phyloP scores from a whole-genome alignment of 2,888 invertebrate species.

The Elmis aenea region DNA sequence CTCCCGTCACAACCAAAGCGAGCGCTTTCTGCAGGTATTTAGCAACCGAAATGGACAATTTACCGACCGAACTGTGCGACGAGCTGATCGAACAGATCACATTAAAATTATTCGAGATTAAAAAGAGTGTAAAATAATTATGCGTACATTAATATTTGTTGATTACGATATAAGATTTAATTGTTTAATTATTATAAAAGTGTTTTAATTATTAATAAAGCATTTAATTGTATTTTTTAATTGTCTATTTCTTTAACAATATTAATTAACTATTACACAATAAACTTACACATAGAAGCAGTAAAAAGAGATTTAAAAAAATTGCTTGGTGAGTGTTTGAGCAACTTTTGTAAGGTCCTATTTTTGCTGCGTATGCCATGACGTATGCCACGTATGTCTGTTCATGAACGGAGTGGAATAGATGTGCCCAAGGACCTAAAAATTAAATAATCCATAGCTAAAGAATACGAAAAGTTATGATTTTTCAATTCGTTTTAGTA shows the following conservation, averaged over 20 bases:
- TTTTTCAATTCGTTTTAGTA: background rate
- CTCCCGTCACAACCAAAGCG: too few relatives aligned
- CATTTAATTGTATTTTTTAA: too few relatives aligned
- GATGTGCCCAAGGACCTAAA: constrained; percentile 81
- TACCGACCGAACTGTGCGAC: background rate
- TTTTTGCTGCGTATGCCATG: constrained; percentile 74
- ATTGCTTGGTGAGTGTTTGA: too few relatives aligned
- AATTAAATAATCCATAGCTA: constrained; percentile 17
- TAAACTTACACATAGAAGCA: too few relatives aligned
- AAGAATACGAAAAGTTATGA: too few relatives aligned
- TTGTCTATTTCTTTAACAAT: too few relatives aligned
- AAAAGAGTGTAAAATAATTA: too few relatives aligned
- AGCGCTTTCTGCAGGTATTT: background rate
- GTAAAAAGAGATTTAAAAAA: too few relatives aligned
- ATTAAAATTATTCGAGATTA: background rate
- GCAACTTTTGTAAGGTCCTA: too few relatives aligned
- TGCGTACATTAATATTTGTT: too few relatives aligned
- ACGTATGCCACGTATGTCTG: constrained; percentile 86
- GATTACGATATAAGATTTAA: too few relatives aligned
- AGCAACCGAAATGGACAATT: background rate
- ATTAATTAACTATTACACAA: too few relatives aligned
- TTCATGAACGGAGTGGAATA: constrained; percentile 85
- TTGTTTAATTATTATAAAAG: background rate
- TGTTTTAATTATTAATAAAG: constrained; percentile 1
- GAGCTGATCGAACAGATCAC: background rate